phyloP scores from a whole-genome alignment of 2,888 invertebrate species.

The Thereva nobilitata region DNA sequence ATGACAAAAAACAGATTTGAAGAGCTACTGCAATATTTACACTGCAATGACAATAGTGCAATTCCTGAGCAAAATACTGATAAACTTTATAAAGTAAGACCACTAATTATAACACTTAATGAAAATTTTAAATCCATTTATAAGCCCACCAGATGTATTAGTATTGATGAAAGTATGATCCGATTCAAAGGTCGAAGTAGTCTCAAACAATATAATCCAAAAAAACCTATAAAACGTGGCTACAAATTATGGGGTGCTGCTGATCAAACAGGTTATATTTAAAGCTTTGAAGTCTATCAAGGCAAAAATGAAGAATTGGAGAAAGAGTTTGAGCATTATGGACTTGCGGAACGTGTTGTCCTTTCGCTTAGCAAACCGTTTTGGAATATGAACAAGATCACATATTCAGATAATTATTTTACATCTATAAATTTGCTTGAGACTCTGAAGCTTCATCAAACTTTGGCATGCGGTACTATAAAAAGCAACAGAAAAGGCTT shows the following conservation, averaged over 20 bases:
- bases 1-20: background rate
- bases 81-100: background rate
- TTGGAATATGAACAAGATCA: background rate
- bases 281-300: background rate
- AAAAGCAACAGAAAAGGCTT: too few relatives aligned
- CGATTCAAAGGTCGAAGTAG: too few relatives aligned
- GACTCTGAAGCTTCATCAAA: conserved; percentile 13
- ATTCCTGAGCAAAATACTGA: too few relatives aligned
- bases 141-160: background rate
- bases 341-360: conserved; percentile 23
- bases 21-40: too few relatives aligned
- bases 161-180: background rate
- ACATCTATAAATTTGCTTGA: conserved; percentile 4
- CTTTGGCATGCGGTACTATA: too few relatives aligned
- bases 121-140: background rate
- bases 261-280: background rate
- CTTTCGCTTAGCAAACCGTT: background rate
- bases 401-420: conserved; percentile 31
- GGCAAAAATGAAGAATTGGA: too few relatives aligned
- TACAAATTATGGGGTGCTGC: conserved; percentile 13
- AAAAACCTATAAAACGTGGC: conserved; percentile 34
- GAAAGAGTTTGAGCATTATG: too few relatives aligned
- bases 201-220: conserved; percentile 31
- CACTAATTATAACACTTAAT: background rate
- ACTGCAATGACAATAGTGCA: too few relatives aligned